phyloP scores from a whole-genome alignment of 2,888 invertebrate genomes.

The Furcula furcula region DNA sequence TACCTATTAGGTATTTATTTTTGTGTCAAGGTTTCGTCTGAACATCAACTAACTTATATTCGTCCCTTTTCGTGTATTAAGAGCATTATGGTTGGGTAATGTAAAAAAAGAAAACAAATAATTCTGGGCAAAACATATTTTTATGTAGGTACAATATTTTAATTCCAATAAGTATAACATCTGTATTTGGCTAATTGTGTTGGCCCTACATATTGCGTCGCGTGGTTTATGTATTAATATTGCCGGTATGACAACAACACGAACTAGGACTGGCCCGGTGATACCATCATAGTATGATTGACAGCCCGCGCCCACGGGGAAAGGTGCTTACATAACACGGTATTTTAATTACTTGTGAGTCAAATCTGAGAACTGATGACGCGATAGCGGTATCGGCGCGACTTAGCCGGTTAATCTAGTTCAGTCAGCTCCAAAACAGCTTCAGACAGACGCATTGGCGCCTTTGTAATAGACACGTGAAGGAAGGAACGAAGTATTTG shows the following conservation, averaged over 20 bases:
- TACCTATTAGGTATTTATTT: too few relatives aligned
- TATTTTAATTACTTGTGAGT: conserved; percentile 44
- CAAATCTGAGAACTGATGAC: conserved; percentile 30
- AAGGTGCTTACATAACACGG: conserved; percentile 50
- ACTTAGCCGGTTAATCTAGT: conserved; percentile 2
- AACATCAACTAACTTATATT: too few relatives aligned
- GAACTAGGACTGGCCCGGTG: conserved; percentile 2
- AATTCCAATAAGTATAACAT: too few relatives aligned
- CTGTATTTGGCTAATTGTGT: too few relatives aligned
- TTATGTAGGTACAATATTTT: too few relatives aligned
- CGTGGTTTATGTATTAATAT: too few relatives aligned
- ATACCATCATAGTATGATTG: conserved; percentile 32
- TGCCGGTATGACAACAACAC: conserved; percentile 3
- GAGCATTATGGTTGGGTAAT: too few relatives aligned
- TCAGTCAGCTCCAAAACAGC: conserved; percentile 7
- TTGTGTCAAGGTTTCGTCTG: too few relatives aligned
- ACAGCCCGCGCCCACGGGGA: conserved; percentile 43
- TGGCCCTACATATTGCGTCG: too few relatives aligned
- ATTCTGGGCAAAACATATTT: too few relatives aligned
- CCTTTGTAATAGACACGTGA: neutral
- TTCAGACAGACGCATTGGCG: neutral
- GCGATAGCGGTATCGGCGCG: neutral
- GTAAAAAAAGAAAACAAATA: too few relatives aligned
- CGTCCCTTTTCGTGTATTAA: too few relatives aligned
- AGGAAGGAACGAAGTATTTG: neutral